These are phyloP conservation scores for Cassiopea xamachana DNA, from an alignment of 30 jellyfish, hydroid and myxozoan species.

Conservation along the genomic window DNA sequence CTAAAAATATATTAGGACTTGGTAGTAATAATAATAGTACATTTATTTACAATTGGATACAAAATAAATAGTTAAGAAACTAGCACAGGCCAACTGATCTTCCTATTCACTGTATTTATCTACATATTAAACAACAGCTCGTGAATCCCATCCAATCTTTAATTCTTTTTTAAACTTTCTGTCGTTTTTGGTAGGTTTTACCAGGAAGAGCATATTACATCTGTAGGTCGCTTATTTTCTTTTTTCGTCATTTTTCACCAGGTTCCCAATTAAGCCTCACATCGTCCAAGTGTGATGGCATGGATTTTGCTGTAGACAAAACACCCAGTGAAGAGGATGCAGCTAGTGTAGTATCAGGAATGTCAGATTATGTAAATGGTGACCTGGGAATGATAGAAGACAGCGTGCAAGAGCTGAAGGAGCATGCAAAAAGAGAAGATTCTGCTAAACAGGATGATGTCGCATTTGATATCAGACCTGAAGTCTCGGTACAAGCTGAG, in stretches of 20 bases:
- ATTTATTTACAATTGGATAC: no score
- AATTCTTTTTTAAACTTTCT: no score
- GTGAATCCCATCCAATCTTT: no score
- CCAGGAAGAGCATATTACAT: no score
- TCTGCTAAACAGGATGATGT: conserved; percentile 30
- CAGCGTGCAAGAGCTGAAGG: conserved; percentile 59
- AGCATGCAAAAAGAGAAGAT: conserved; percentile 16
- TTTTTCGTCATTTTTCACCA: not conserved
- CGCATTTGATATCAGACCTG: conserved; percentile 70
- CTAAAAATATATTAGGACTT: no score
- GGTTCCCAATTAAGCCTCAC: not conserved
- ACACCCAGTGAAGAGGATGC: not conserved
- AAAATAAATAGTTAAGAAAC: no score
- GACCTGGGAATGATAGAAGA: conserved; percentile 63
- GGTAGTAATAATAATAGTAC: no score
- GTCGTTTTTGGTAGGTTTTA: no score
- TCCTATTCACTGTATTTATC: no score
- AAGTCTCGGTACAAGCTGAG: conserved; percentile 47
- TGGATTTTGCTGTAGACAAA: not conserved
- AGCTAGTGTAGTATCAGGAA: conserved; percentile 48
- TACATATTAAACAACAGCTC: no score
- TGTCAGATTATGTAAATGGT: conserved; percentile 67
- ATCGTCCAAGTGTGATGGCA: not conserved
- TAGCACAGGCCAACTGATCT: no score
- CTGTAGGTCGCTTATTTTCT: not conserved